phyloP scores from a whole-genome alignment of 2,797 vertebrate genomes.

The Varecia variegata region DNA sequence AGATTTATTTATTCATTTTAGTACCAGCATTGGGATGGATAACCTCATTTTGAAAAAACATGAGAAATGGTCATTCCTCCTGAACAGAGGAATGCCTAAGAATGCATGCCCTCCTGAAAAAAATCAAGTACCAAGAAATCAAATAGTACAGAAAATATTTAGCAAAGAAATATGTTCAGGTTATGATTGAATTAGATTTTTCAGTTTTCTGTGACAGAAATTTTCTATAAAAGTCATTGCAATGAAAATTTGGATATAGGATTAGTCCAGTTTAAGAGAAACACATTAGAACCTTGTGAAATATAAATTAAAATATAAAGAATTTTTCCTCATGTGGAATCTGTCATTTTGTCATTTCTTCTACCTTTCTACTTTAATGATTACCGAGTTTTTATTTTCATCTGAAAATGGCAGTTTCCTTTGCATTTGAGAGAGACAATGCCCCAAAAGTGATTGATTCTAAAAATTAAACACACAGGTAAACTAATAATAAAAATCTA shows the following conservation, averaged over 20 bases:
- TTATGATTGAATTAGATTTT: neutral
- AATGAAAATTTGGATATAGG: neutral
- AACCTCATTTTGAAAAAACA: neutral
- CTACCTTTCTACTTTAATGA: neutral
- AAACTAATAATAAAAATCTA: neutral
- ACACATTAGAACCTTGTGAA: neutral
- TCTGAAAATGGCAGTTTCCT: neutral
- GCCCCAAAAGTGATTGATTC: neutral
- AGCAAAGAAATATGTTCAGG: neutral
- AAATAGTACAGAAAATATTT: neutral
- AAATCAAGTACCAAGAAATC: neutral
- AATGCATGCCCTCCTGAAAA: neutral
- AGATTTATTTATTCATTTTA: neutral
- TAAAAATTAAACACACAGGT: neutral
- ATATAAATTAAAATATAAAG: neutral
- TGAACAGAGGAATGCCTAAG: neutral
- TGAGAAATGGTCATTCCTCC: neutral
- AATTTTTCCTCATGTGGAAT: neutral
- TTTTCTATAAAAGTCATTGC: neutral
- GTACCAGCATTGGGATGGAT: neutral
- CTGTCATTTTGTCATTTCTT: neutral
- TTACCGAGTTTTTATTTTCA: neutral
- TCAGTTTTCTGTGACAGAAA: neutral
- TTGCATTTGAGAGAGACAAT: neutral
- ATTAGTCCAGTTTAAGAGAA: neutral